Percentiles rank a stretch among this genome's conserved stretches.
Conservation (phyloP, 2,797 vertebrate genomes). For the Dallia pectoralis region DNA sequence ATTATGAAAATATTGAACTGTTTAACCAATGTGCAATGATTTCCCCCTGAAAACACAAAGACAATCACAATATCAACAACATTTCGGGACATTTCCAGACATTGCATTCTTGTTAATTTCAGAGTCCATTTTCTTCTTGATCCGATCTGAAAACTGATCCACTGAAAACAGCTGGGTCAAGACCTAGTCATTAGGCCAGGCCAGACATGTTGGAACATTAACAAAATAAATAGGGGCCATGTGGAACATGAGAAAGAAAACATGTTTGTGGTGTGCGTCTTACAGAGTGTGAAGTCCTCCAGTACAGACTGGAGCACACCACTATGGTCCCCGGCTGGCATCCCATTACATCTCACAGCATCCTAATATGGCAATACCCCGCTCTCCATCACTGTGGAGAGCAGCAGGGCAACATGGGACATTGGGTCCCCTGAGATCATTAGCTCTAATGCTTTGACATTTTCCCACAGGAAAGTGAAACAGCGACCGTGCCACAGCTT, state of each 20-base stretch:
- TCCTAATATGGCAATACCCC: constrained; percentile 77
- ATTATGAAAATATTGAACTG: constrained; percentile 16
- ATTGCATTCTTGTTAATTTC: constrained; percentile 29
- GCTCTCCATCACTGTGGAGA: constrained; percentile 54
- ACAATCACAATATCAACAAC: constrained; percentile 23
- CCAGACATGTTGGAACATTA: constrained; percentile 41
- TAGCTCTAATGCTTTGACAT: constrained; percentile 64
- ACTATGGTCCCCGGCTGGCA: constrained; percentile 21
- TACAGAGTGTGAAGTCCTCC: constrained; percentile 7
- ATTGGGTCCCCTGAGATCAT: constrained; percentile 74
- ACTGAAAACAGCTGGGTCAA: constrained; percentile 44
- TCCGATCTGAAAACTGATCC: constrained; percentile 40
- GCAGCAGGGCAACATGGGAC: constrained; percentile 78
- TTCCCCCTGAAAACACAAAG: constrained; percentile 16
- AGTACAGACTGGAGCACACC: constrained; percentile 10
- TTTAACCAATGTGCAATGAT: neutral
- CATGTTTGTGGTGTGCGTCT: constrained; percentile 23
- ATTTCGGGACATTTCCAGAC: constrained; percentile 46
- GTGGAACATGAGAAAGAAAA: constrained; percentile 26
- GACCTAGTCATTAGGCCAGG: constrained; percentile 49
- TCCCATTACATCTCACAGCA: constrained; percentile 31
- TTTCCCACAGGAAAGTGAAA: constrained; percentile 83
- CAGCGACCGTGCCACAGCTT: neutral
- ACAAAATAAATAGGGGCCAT: constrained; percentile 39
- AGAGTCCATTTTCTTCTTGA: constrained; percentile 40